phyloP scores from a whole-genome alignment of 2,113 vertebrate genomes.

The Oceanodroma tethys region DNA sequence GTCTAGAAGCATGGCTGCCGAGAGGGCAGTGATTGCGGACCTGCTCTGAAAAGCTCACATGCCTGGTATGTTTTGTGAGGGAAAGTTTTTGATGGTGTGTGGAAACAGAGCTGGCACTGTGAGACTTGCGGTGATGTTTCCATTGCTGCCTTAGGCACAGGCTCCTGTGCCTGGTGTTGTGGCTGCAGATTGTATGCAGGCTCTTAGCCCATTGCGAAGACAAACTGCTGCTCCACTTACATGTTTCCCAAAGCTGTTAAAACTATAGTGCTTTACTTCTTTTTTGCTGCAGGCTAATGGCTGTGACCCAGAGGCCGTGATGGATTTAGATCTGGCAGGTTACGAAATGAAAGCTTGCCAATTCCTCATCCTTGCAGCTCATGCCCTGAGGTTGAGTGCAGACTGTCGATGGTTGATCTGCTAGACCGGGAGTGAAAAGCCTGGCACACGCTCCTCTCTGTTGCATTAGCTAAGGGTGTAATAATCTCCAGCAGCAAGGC shows the following conservation, averaged over 20 bases:
- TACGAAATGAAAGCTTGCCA: neutral
- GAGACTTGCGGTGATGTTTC: neutral
- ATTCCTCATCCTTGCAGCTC: neutral
- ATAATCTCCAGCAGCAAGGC: neutral
- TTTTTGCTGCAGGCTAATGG: neutral
- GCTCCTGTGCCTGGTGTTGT: neutral
- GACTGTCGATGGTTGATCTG: neutral
- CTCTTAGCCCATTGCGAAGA: neutral
- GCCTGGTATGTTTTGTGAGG: neutral
- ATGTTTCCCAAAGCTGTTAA: neutral
- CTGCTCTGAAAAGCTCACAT: neutral
- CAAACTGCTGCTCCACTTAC: neutral
- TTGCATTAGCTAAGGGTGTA: neutral
- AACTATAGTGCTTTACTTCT: neutral
- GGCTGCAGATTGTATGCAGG: neutral
- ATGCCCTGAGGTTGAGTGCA: neutral
- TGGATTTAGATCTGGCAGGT: slow-evolving; percentile 19
- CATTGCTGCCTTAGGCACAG: neutral
- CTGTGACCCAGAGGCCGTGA: neutral
- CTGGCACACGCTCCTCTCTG: neutral
- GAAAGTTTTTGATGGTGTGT: neutral
- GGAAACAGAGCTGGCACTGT: neutral
- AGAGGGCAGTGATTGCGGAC: neutral
- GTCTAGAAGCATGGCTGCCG: neutral
- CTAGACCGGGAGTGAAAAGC: neutral